These are phyloP conservation scores for Folsomia candida DNA, from an alignment of 2,888 invertebrate genomes.

Conservation along the genomic window DNA sequence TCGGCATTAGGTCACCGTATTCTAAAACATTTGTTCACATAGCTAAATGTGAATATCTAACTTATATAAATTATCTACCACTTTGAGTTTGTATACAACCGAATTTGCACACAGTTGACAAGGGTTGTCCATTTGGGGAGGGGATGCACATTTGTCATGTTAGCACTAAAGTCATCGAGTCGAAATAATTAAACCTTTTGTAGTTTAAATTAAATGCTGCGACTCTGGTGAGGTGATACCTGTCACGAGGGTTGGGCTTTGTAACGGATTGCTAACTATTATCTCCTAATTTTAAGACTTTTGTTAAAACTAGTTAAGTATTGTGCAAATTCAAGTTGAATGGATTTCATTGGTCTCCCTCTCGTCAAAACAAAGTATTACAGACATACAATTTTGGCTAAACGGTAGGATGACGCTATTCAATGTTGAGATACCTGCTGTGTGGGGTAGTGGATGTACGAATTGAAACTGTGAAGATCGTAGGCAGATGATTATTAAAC, in stretches of 20 bases:
- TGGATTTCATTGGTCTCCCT: background rate
- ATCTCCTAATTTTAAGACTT: background rate
- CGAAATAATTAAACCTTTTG: background rate
- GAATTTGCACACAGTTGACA: no score
- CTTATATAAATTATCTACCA: no score
- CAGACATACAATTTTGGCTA: background rate
- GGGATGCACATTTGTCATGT: no score
- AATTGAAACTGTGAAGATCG: background rate
- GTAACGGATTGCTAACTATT: background rate
- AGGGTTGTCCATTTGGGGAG: no score
- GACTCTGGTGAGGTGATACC: background rate
- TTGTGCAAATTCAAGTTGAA: background rate
- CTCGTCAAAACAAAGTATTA: background rate
- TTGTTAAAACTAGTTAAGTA: background rate
- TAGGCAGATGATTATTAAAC: background rate
- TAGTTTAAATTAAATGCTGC: background rate
- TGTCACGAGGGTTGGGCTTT: background rate
- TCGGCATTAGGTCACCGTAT: no score
- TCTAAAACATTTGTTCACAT: no score
- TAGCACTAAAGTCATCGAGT: background rate
- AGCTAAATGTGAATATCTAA: no score
- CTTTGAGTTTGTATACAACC: no score
- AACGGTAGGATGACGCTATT: background rate
- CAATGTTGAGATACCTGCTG: background rate
- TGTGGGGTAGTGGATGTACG: background rate